phyloP scores from a whole-genome alignment of 2,888 invertebrate genomes.

The Romanomermis culicivorax region DNA sequence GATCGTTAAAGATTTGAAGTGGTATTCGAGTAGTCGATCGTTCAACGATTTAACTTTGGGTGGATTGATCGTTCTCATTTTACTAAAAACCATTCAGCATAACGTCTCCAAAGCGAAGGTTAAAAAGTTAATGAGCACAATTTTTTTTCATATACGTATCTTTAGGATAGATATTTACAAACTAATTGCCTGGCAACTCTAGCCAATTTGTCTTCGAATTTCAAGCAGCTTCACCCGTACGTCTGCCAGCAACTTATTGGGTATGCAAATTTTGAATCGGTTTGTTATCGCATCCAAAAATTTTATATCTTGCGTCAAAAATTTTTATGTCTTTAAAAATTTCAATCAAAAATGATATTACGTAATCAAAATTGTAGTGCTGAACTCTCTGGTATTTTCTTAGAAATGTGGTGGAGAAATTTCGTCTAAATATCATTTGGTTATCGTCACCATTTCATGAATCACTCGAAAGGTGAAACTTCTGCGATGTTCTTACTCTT shows the following conservation, averaged over 20 bases:
- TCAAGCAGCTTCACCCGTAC: constrained; percentile 74
- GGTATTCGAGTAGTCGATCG: constrained; percentile 69
- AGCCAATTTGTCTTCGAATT: constrained; percentile 88
- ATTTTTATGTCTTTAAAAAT: too few relatives aligned
- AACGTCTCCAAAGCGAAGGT: constrained; percentile 82
- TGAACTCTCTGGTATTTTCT: too few relatives aligned
- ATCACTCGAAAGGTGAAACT: too few relatives aligned
- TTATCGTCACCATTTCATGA: too few relatives aligned
- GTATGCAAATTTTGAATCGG: constrained; percentile 20
- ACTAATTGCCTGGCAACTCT: constrained; percentile 93
- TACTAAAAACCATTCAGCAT: constrained; percentile 86
- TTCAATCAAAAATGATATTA: too few relatives aligned
- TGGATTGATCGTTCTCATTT: constrained; percentile 71
- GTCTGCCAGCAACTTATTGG: constrained; percentile 72
- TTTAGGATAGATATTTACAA: constrained; percentile 53
- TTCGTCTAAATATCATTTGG: too few relatives aligned
- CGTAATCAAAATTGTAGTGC: too few relatives aligned
- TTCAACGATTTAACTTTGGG: constrained; percentile 80
- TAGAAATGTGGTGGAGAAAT: too few relatives aligned
- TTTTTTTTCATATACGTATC: not conserved
- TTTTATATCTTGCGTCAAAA: too few relatives aligned
- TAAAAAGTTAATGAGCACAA: constrained; percentile 19
- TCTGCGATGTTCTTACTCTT: too few relatives aligned
- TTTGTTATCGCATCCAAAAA: not conserved
- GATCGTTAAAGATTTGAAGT: constrained; percentile 63